Evolutionary conservation across 2,113 vertebrate species (phyloP).

Genomic region (Noctilio leporinus): DNA sequence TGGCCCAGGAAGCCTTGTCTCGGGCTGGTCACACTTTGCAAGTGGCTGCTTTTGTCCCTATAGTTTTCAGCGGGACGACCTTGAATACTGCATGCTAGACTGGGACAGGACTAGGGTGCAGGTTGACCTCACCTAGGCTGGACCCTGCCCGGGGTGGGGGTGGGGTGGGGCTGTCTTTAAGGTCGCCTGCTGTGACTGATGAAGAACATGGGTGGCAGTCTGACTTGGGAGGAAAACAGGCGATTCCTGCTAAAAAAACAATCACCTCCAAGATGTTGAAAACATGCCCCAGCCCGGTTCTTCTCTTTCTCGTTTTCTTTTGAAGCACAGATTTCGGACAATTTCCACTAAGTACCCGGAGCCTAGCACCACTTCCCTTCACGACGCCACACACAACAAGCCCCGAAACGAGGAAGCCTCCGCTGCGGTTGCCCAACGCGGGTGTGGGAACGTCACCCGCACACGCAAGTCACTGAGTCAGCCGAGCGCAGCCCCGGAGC

Average conservation of each 20-base stretch:
- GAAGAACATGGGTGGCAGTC: not conserved
- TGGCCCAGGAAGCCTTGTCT: not conserved
- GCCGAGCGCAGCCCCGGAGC: not conserved
- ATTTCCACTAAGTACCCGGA: not conserved
- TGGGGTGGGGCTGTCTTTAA: not conserved
- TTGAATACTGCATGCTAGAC: not conserved
- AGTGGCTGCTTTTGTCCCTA: not conserved
- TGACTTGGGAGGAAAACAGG: not conserved
- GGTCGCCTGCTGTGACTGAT: not conserved
- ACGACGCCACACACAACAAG: not conserved
- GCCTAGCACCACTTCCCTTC: not conserved
- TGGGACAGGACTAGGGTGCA: not conserved
- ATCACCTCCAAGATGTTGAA: not conserved
- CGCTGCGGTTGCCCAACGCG: not conserved
- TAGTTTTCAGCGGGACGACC: not conserved
- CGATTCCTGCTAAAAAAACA: not conserved
- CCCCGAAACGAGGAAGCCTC: not conserved
- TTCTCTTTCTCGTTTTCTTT: not conserved
- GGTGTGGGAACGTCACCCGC: not conserved
- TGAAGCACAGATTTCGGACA: not conserved
- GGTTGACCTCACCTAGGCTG: not conserved
- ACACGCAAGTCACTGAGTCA: not conserved
- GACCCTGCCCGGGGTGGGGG: not conserved
- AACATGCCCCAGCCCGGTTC: not conserved
- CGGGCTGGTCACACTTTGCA: not conserved